A percentile compares a stretch with the other conserved stretches of the same genome.
Conservation (phyloP, 2,113 vertebrate species). For the Ictalurus furcatus region DNA sequence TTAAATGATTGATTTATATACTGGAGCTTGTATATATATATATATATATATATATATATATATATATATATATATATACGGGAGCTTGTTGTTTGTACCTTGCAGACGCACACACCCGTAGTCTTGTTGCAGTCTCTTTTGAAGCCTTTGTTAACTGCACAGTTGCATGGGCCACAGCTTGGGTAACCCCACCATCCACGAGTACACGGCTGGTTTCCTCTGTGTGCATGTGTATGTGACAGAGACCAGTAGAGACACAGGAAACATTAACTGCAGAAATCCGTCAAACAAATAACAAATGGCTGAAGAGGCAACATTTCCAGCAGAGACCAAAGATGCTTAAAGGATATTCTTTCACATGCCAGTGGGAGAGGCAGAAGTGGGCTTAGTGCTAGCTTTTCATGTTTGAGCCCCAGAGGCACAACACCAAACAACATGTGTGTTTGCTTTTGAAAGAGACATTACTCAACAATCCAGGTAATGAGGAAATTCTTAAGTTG, state of each 20-base stretch:
- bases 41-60: too few relatives aligned
- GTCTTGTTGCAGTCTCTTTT: constrained; percentile 89
- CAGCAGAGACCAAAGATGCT: background rate
- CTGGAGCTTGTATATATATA: background rate
- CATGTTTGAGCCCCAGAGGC: background rate
- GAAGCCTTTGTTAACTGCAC: constrained; percentile 81
- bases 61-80: too few relatives aligned
- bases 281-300: background rate
- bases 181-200: constrained; percentile 88
- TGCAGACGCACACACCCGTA: constrained; percentile 82
- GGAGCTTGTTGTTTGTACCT: constrained; percentile 69
- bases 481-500: constrained; percentile 12
- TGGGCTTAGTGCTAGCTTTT: constrained; percentile 17
- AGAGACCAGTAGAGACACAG: constrained; percentile 10
- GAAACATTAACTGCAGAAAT: background rate
- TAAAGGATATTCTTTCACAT: constrained; percentile 13
- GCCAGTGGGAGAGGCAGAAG: constrained; percentile 8
- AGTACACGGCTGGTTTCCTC: constrained; percentile 82
- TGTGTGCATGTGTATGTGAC: constrained; percentile 51
- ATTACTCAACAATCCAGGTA: constrained; percentile 37
- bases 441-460: constrained; percentile 34
- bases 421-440: background rate
- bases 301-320: background rate
- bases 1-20: background rate
- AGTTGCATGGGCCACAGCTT: constrained; percentile 85